Conservation (phyloP, 2,888 invertebrate genomes). For the Cancer borealis region DNA sequence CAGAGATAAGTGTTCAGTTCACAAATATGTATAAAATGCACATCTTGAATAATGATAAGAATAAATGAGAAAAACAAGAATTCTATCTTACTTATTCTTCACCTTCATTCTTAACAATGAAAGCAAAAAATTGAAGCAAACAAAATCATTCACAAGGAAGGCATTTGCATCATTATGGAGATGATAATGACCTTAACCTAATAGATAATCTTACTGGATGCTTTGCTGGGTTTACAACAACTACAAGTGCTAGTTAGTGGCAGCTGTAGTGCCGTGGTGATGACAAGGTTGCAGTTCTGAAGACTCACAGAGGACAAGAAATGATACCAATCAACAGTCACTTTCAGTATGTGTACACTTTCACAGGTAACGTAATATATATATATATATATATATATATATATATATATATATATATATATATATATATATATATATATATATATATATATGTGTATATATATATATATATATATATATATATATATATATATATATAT, state of each 20-base stretch:
- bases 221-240: not conserved
- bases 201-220: not conserved
- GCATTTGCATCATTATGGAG: too few species aligned
- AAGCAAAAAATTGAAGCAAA: not conserved
- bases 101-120: too few species aligned
- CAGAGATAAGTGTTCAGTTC: too few species aligned
- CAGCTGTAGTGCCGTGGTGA: too few species aligned
- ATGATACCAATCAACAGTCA: not conserved
- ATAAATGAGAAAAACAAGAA: not conserved
- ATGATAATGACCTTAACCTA: not conserved
- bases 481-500: not conserved
- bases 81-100: too few species aligned
- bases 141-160: too few species aligned
- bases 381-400: not conserved
- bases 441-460: not conserved
- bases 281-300: too few species aligned
- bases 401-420: not conserved
- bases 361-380: too few species aligned
- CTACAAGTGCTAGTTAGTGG: too few species aligned
- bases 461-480: not conserved
- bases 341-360: too few species aligned
- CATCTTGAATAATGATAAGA: not conserved
- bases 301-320: not conserved
- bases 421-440: not conserved
- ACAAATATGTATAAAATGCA: too few species aligned